Conservation (phyloP, 1,140 invertebrate genomes). For the Drosophila miranda region DNA sequence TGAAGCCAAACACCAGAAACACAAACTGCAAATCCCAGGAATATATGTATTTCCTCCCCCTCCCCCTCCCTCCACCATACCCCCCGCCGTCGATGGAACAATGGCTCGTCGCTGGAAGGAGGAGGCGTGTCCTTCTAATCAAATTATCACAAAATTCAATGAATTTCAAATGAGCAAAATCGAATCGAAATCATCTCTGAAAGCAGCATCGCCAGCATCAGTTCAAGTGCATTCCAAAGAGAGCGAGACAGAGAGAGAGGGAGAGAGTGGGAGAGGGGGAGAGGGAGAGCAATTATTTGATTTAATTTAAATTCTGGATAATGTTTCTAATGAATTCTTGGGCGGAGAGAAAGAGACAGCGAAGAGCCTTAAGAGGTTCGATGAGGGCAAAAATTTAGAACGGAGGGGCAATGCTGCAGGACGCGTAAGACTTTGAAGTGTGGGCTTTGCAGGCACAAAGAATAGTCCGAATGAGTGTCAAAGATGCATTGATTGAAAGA, state of each 20-base stretch:
- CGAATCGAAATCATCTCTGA: constrained; percentile 29
- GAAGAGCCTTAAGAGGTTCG: no score
- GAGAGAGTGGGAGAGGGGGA: not conserved
- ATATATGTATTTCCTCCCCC: no score
- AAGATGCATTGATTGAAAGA: no score
- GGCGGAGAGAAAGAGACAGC: constrained; percentile 1
- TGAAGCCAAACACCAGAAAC: not conserved
- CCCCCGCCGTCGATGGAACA: not conserved
- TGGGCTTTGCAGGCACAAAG: no score
- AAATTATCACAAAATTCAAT: constrained; percentile 65
- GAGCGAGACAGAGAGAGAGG: not conserved
- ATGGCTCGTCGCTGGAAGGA: not conserved
- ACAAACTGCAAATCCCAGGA: no score
- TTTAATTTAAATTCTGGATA: constrained; percentile 44
- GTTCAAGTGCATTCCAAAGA: constrained; percentile 12
- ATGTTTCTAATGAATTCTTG: constrained; percentile 37
- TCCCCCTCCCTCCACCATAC: not conserved
- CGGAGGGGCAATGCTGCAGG: no score
- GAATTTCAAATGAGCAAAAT: constrained; percentile 55
- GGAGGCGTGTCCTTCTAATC: constrained; percentile 54
- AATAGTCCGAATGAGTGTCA: no score
- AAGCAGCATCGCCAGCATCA: not conserved
- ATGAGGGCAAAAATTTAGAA: no score
- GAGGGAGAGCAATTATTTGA: constrained; percentile 41
- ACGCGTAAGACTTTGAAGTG: no score